phyloP scores from a whole-genome alignment of 2,888 invertebrate genomes.

The Atrina japonica region DNA sequence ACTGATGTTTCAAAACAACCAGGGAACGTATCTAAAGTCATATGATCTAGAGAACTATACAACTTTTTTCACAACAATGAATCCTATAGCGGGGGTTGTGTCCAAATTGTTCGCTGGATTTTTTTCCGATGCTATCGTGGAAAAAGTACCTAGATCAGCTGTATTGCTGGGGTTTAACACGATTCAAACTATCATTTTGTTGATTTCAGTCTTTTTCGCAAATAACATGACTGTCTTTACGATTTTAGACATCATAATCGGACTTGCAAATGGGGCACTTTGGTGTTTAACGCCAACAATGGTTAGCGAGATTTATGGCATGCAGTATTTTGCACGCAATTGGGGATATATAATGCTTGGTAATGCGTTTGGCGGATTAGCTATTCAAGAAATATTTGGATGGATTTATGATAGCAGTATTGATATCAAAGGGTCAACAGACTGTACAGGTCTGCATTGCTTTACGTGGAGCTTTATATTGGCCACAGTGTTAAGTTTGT shows the following conservation, averaged over 20 bases:
- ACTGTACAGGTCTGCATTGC: constrained; percentile 58
- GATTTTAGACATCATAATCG: constrained; percentile 48
- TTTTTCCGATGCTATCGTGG: constrained; percentile 56
- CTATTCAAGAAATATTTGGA: constrained; percentile 58
- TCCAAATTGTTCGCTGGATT: constrained; percentile 59
- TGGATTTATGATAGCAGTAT: constrained; percentile 59
- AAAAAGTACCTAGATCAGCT: constrained; percentile 53
- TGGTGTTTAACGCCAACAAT: constrained; percentile 66
- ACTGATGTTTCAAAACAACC: constrained; percentile 60
- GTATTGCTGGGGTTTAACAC: constrained; percentile 50
- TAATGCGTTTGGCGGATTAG: constrained; percentile 55
- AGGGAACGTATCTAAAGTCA: constrained; percentile 61
- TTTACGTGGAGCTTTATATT: constrained; percentile 61
- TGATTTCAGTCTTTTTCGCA: constrained; percentile 54
- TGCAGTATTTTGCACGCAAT: constrained; percentile 63
- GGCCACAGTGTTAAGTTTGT: constrained; percentile 56
- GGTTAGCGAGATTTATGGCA: constrained; percentile 63
- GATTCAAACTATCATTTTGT: constrained; percentile 51
- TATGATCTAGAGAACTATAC: constrained; percentile 52
- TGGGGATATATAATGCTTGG: constrained; percentile 66
- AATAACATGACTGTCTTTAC: constrained; percentile 51
- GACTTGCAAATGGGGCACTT: constrained; percentile 63
- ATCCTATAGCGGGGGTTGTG: constrained; percentile 53
- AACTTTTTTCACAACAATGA: constrained; percentile 58
- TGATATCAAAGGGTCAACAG: too few species aligned